Evolutionary conservation across 23 tunicate species (phyloP).

Genomic region (Trididemnum miniatum): DNA sequence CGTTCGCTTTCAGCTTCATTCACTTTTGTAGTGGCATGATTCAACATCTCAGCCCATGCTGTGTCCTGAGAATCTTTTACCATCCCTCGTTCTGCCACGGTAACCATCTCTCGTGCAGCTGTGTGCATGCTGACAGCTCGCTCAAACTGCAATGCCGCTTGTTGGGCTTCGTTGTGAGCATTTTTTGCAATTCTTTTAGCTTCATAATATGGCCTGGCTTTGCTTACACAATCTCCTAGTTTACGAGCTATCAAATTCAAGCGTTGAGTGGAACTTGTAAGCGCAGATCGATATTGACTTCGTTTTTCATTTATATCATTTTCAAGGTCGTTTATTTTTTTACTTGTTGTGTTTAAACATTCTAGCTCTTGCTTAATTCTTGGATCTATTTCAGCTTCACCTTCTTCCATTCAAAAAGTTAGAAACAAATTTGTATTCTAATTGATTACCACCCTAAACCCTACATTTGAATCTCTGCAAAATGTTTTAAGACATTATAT

Average conservation of each 20-base stretch:
- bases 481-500: too few relatives aligned
- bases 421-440: too few relatives aligned
- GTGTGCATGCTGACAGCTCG: constrained; percentile 86
- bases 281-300: constrained; percentile 47
- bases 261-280: constrained; percentile 64
- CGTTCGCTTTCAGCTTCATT: constrained; percentile 77
- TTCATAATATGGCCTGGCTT: constrained; percentile 87
- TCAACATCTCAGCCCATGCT: constrained; percentile 98
- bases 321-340: constrained; percentile 66
- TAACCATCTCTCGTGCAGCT: constrained; percentile 95
- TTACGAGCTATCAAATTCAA: constrained; percentile 54
- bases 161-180: constrained; percentile 48
- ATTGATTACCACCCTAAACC: too few relatives aligned
- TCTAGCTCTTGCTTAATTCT: constrained; percentile 53
- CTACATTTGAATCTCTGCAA: too few relatives aligned
- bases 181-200: constrained; percentile 63
- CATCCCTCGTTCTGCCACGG: constrained; percentile 98
- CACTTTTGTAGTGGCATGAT: constrained; percentile 86
- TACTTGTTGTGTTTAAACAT: constrained; percentile 65
- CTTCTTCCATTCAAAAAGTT: too few relatives aligned
- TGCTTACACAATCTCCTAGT: constrained; percentile 65
- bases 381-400: constrained; percentile 25
- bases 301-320: constrained; percentile 72
- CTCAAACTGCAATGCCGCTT: constrained; percentile 76
- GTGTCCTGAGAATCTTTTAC: constrained; percentile 52